Percentiles rank a stretch among this genome's conserved stretches.
Conservation (phyloP, 2,113 vertebrate species). For the Trochalopteron elliotii region DNA sequence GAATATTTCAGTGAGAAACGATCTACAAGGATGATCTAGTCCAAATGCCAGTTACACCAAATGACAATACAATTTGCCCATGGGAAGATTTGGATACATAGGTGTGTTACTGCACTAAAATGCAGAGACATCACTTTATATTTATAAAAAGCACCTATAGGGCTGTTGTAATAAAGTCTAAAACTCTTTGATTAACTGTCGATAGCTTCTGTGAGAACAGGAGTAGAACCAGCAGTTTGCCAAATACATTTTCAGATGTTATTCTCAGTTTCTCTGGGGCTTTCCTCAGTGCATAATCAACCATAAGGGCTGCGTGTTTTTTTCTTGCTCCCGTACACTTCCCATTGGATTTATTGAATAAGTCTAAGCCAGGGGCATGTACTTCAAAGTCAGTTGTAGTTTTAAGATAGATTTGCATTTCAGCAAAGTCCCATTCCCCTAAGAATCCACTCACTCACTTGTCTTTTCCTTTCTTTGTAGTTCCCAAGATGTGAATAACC, state of each 20-base stretch:
- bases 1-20: not conserved
- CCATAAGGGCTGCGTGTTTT: not conserved
- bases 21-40: not conserved
- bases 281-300: not conserved
- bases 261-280: not conserved
- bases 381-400: not conserved
- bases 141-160: not conserved
- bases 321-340: not conserved
- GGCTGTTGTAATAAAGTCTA: not conserved
- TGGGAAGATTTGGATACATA: not conserved
- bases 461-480: not conserved
- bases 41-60: not conserved
- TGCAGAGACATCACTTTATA: not conserved
- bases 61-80: not conserved
- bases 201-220: not conserved
- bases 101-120: not conserved
- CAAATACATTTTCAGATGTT: not conserved
- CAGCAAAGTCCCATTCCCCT: not conserved
- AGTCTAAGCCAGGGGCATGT: not conserved
- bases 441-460: not conserved
- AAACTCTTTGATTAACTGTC: not conserved
- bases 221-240: not conserved
- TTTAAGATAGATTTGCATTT: not conserved
- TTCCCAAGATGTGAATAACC: not conserved
- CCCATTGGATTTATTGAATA: not conserved